Evolutionary conservation across 2,113 vertebrate genomes (phyloP).

Genomic region (Excalfactoria chinensis): DNA sequence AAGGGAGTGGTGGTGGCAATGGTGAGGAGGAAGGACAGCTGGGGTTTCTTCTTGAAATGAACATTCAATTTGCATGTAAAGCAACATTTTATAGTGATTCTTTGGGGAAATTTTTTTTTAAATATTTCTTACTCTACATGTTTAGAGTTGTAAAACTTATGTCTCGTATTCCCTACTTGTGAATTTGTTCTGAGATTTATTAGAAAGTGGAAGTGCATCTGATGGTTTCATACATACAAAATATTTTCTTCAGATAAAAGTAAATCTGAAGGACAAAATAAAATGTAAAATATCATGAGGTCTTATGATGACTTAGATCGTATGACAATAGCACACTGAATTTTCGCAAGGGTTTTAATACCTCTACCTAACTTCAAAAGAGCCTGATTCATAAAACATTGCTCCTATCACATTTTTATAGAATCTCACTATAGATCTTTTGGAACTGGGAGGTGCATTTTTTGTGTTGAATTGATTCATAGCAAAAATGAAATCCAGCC

Average conservation of each 20-base stretch:
- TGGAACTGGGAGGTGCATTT: conserved; percentile 12
- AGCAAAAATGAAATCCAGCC: background rate
- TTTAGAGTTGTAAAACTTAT: background rate
- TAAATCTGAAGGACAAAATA: conserved; percentile 5
- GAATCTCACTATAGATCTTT: conserved; percentile 36
- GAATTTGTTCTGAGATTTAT: background rate
- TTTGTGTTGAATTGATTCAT: background rate
- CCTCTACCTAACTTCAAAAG: conserved; percentile 41
- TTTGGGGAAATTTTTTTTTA: background rate
- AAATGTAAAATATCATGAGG: background rate
- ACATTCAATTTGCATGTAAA: background rate
- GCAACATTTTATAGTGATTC: background rate
- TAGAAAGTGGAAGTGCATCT: background rate
- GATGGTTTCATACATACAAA: background rate
- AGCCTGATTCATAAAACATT: conserved; percentile 62
- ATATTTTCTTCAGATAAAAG: conserved; percentile 21
- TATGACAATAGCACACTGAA: conserved; percentile 25
- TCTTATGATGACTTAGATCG: conserved; percentile 13
- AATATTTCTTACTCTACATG: background rate
- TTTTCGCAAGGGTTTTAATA: conserved; percentile 57
- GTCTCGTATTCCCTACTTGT: background rate
- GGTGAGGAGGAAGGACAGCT: background rate
- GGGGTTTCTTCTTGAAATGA: background rate
- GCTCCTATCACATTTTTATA: background rate
- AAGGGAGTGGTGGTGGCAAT: background rate